A percentile compares a stretch with the other conserved stretches of the same genome.
phyloP scores from a whole-genome alignment of 35 echinoderm and acorn worm species.

The Eucidaris tribuloides region DNA sequence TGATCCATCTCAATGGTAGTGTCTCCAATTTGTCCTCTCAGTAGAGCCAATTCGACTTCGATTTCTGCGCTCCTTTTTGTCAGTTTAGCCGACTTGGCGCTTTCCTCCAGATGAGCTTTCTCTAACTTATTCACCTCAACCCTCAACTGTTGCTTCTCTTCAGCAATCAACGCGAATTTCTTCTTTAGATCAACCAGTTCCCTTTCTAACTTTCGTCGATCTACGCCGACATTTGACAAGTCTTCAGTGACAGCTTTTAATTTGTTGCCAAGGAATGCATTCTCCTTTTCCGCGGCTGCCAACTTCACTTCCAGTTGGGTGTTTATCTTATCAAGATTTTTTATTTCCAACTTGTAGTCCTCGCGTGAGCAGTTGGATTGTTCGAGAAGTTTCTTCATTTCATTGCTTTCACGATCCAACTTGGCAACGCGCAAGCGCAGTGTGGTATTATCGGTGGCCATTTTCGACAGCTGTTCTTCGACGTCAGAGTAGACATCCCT shows the following conservation, averaged over 20 bases:
- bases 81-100: conserved; percentile 39
- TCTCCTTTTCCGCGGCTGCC: conserved; percentile 26
- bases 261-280: conserved; percentile 24
- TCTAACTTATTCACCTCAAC: conserved; percentile 45
- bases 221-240: conserved; percentile 20
- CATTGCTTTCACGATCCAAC: conserved; percentile 41
- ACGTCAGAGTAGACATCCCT: conserved; percentile 56
- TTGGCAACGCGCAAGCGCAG: conserved; percentile 36
- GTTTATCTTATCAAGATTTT: conserved; percentile 61
- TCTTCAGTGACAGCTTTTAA: conserved; percentile 32
- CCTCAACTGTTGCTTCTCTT: conserved; percentile 31
- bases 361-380: conserved; percentile 26
- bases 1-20: conserved; percentile 49
- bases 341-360: conserved; percentile 32
- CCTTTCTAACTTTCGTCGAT: conserved; percentile 44
- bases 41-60: conserved; percentile 54
- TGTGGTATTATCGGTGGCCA: conserved; percentile 69
- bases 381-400: background rate
- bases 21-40: conserved; percentile 33
- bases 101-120: conserved; percentile 60
- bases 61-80: conserved; percentile 35
- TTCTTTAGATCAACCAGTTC: conserved; percentile 40
- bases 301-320: conserved; percentile 41
- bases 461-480: conserved; percentile 33
- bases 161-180: background rate